Evolutionary conservation across 1,140 invertebrate species (phyloP).

Genomic region (Drosophila chauvacae): DNA sequence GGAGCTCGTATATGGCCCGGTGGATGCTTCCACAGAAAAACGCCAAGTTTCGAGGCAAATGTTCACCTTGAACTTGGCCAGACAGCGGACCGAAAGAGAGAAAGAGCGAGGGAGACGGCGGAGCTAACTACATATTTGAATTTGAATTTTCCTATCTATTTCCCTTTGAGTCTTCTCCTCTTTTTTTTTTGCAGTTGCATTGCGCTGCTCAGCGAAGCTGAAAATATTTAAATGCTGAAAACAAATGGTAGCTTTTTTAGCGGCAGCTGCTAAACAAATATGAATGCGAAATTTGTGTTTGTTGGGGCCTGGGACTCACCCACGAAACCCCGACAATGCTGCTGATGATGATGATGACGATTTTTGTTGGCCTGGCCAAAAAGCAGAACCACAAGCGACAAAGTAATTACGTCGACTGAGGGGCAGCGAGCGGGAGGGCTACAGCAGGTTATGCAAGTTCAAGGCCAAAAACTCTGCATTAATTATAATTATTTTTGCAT

Average conservation of each 20-base stretch:
- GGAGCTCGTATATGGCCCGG: conserved; percentile 33
- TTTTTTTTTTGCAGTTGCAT: conserved; percentile 63
- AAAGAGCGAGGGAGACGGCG: neutral
- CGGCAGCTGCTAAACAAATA: conserved; percentile 47
- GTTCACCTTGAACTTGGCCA: conserved; percentile 57
- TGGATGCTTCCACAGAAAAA: conserved; percentile 47
- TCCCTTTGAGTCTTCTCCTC: neutral
- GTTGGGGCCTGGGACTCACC: conserved; percentile 46
- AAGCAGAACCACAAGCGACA: conserved; percentile 47
- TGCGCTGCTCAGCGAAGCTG: conserved; percentile 59
- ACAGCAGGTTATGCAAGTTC: conserved; percentile 77
- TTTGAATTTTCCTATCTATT: conserved; percentile 45
- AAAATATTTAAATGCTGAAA: conserved; percentile 58
- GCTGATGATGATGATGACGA: conserved; percentile 52
- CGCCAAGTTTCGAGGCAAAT: conserved; percentile 25
- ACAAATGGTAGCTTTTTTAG: conserved; percentile 22
- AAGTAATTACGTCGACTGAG: conserved; percentile 66
- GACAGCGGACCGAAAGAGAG: neutral
- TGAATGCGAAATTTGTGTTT: conserved; percentile 52
- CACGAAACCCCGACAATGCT: conserved; percentile 38
- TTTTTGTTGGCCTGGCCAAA: conserved; percentile 58
- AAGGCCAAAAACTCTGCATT: conserved; percentile 79
- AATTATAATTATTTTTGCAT: conserved; percentile 83
- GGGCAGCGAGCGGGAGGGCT: conserved; percentile 7
- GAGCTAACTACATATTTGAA: conserved; percentile 24